Percentiles rank a stretch among this genome's conserved stretches.
These are phyloP conservation scores for Mechanitis messenoides DNA, from an alignment of 2,888 invertebrate species.

Conservation along the genomic window DNA sequence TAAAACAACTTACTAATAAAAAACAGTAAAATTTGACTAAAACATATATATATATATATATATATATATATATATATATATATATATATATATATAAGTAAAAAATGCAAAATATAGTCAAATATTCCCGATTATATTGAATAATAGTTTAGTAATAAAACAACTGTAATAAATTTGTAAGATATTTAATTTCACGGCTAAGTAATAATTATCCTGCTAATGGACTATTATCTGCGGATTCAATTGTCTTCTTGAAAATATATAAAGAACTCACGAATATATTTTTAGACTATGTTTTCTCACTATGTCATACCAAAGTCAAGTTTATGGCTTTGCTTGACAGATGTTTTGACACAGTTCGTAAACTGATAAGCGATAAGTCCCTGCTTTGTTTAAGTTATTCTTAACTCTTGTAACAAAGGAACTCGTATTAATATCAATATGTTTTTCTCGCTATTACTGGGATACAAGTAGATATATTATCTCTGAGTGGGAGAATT, in stretches of 20 bases:
- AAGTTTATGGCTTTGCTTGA: too few relatives aligned
- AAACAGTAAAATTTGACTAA: too few relatives aligned
- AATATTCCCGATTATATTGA: background rate
- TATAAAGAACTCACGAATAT: slow-evolving; percentile 4
- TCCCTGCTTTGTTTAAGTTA: background rate
- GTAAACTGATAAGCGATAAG: too few relatives aligned
- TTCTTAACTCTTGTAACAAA: slow-evolving; percentile 4
- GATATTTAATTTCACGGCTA: slow-evolving; percentile 18
- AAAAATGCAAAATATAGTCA: background rate
- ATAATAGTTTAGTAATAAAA: background rate
- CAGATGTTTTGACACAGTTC: too few relatives aligned
- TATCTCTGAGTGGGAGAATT: slow-evolving; percentile 10
- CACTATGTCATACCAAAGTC: too few relatives aligned
- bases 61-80: too few relatives aligned
- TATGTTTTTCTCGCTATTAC: slow-evolving; percentile 16
- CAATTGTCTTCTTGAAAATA: slow-evolving; percentile 28
- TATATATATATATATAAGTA: background rate
- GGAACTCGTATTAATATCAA: slow-evolving; percentile 12
- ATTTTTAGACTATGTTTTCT: background rate
- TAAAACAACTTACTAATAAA: too few relatives aligned
- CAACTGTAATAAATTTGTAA: slow-evolving; percentile 13
- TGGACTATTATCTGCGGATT: slow-evolving; percentile 28
- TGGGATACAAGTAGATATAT: slow-evolving; percentile 15
- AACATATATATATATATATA: too few relatives aligned
- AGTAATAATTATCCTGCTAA: slow-evolving; percentile 31